A percentile compares a stretch with the other conserved stretches of the same genome.
phyloP scores from a whole-genome alignment of 2,888 invertebrate species.

The Dione vanillae region DNA sequence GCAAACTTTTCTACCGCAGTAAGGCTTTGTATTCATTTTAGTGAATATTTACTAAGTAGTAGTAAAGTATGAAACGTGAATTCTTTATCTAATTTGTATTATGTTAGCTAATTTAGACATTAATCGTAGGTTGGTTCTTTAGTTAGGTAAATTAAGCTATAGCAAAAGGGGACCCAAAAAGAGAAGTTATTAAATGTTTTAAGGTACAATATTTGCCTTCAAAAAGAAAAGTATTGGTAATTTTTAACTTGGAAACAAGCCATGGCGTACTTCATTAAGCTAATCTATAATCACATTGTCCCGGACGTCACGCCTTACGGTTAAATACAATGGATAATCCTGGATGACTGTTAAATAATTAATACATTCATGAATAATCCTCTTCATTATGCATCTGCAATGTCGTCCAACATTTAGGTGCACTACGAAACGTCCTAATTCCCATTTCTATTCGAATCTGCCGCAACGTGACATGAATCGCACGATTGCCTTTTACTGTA shows the following conservation, averaged over 20 bases:
- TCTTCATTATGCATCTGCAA: conserved; percentile 45
- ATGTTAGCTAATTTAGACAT: background rate
- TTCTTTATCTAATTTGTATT: background rate
- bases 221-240: background rate
- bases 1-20: conserved; percentile 21
- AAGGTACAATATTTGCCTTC: background rate
- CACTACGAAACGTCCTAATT: conserved; percentile 60
- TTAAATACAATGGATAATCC: conserved; percentile 32
- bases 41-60: conserved; percentile 3
- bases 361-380: conserved; percentile 36
- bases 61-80: background rate
- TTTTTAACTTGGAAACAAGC: background rate
- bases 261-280: background rate
- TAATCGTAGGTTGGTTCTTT: background rate
- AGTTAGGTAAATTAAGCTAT: too few relatives aligned
- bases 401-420: conserved; percentile 48
- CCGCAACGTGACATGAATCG: conserved; percentile 64
- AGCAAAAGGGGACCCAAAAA: background rate
- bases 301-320: conserved; percentile 25
- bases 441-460: conserved; percentile 57
- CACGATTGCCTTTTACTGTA: conserved; percentile 64
- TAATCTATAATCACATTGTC: conserved; percentile 18
- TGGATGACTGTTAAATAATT: conserved; percentile 35
- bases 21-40: conserved; percentile 14
- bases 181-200: too few relatives aligned